These are phyloP conservation scores for Zeugodacus cucurbitae DNA, from an alignment of 1,140 invertebrate genomes.

Conservation along the genomic window DNA sequence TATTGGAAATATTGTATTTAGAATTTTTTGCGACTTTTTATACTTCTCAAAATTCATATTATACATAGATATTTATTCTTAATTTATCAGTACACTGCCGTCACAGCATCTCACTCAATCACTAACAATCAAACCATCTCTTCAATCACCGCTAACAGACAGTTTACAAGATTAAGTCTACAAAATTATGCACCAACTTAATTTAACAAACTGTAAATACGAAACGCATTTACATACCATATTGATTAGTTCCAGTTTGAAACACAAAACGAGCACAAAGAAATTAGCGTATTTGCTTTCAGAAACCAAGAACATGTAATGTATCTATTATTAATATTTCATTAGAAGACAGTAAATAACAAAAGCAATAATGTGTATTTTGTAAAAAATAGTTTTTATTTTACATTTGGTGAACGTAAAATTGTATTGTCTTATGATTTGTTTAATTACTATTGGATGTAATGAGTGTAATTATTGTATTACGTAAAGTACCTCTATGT, in stretches of 20 bases:
- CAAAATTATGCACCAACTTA: background rate
- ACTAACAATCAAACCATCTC: too few species aligned
- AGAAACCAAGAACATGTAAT: background rate
- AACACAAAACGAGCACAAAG: background rate
- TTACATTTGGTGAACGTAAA: background rate
- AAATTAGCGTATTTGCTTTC: background rate
- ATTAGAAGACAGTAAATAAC: background rate
- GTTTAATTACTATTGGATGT: conserved; percentile 60
- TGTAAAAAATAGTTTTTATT: background rate
- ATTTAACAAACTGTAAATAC: background rate
- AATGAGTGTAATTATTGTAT: conserved; percentile 50
- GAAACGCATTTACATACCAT: background rate
- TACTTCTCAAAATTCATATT: too few species aligned
- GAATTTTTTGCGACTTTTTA: too few species aligned
- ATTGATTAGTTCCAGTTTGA: background rate
- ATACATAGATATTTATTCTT: too few species aligned
- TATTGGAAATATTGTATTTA: too few species aligned
- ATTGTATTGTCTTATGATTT: background rate
- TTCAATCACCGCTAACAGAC: too few species aligned
- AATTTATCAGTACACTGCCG: too few species aligned
- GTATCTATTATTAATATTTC: background rate
- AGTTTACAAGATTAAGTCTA: too few species aligned
- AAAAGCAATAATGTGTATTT: background rate
- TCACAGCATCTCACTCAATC: too few species aligned
- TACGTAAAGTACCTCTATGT: conserved; percentile 60